A percentile compares a stretch with the other conserved stretches of the same genome.
Evolutionary conservation across 35 echinoderm and acorn worm genomes (phyloP).

Genomic region (Diadema setosum): DNA sequence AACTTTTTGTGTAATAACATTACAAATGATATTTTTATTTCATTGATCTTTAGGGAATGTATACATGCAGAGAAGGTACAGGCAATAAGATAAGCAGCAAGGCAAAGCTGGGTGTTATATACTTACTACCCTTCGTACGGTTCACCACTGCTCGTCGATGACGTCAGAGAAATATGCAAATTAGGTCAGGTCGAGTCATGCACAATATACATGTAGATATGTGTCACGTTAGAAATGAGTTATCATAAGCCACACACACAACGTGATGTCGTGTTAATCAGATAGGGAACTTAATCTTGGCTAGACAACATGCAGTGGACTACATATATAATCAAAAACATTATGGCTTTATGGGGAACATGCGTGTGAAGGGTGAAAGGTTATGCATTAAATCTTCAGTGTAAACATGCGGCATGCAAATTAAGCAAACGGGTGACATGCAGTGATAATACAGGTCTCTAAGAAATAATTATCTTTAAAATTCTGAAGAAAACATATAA

Average conservation of each 20-base stretch:
- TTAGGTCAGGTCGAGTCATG: background rate
- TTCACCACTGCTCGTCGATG: background rate
- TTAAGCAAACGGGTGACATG: too few relatives aligned
- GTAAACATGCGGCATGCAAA: too few relatives aligned
- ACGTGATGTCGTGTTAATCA: background rate
- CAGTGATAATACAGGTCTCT: too few relatives aligned
- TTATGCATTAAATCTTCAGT: background rate
- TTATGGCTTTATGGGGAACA: background rate
- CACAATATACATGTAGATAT: background rate
- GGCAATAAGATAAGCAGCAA: too few relatives aligned
- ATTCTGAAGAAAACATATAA: too few relatives aligned
- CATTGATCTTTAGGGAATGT: too few relatives aligned
- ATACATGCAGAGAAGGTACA: too few relatives aligned
- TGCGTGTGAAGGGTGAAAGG: background rate
- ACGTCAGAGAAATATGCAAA: constrained; percentile 17
- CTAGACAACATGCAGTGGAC: background rate
- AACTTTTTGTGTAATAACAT: too few relatives aligned
- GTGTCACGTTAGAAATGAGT: background rate
- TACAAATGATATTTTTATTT: too few relatives aligned
- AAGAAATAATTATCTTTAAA: too few relatives aligned
- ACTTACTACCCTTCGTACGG: background rate
- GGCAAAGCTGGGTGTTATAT: too few relatives aligned
- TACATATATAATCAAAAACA: background rate
- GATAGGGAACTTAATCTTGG: background rate
- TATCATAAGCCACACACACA: background rate